Percentiles rank a stretch among this genome's conserved stretches.
Conservation (phyloP, 2,113 vertebrate species). For the Nothocercus julius region DNA sequence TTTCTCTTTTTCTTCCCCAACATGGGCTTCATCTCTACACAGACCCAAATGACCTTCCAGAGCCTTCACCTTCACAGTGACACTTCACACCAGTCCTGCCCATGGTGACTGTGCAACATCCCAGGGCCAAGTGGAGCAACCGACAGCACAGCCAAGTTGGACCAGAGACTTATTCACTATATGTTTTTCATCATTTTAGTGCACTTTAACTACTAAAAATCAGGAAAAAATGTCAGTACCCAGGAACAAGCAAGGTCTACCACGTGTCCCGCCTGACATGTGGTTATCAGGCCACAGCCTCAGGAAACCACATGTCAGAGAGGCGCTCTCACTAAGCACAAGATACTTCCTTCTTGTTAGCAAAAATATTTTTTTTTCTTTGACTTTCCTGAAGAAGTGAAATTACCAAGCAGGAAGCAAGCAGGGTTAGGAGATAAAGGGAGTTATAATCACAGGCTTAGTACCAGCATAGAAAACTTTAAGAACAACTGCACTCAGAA, state of each 20-base stretch:
- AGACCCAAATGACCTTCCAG: background rate
- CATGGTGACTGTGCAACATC: background rate
- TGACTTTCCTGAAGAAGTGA: background rate
- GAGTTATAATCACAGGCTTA: background rate
- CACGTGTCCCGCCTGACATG: background rate
- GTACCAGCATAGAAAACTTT: background rate
- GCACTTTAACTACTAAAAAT: background rate
- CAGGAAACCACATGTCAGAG: background rate
- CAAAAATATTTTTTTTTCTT: background rate
- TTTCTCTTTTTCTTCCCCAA: background rate
- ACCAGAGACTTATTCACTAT: background rate
- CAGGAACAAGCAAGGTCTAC: background rate
- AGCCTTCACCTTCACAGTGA: background rate
- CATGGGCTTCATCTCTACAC: background rate
- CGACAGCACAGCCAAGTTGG: background rate
- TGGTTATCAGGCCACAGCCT: background rate
- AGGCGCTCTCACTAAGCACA: fast-evolving
- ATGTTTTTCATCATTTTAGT: background rate
- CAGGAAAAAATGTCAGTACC: background rate
- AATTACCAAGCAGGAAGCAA: background rate
- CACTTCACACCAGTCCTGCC: background rate
- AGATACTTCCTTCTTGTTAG: background rate
- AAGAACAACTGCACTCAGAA: background rate
- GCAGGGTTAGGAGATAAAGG: background rate
- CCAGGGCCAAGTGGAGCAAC: background rate